Base-by-base conservation (phyloP, 2,797 vertebrate genomes). In the Chelon labrosus region DNA sequence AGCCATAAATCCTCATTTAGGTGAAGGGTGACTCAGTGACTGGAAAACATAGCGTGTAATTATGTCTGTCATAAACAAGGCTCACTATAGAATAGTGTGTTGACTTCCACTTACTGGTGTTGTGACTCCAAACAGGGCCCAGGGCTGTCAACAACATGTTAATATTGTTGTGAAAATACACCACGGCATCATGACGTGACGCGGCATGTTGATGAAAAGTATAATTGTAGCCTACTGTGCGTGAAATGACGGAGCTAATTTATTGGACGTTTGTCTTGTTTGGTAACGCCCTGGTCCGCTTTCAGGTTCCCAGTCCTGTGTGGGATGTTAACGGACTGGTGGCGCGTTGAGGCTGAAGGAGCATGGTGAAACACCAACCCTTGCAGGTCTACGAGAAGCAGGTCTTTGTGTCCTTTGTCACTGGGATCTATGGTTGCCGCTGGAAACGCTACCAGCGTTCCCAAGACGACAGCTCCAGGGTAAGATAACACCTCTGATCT, bases 401-500 rank as follows among this genome's bases (percentile, higher is more conserved):
- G 92, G 91, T 98, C 88, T 98, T 98, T 86, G 90, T 99, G 91
- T 99, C 98, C 87, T 97, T 97, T 73, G 94, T 99, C 93, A 98
- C 97, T 0, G 98, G 98, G 83, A 97, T 98, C 94, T 99, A 98
- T 65, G 97, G 97, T 86, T 99, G 98, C 94, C 97, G 98, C 84
- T 99, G 98, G 98, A 98, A 99, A 93, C 96, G 98, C 84, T 99
- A 99, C 94, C 98, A 99, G 93, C 97, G 98, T 79, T 99, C 97
- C 83, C 98, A 99, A 75, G 98, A 99, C 73, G 95, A 97, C 91
- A 99, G 95, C 87, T 97, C 97, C 16, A 96, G 93, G 96, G 98
- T 99, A 87, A 93, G 96, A 69, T 19, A 3, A 58, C 44, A 44
- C 22, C 35, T 39, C 35, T 53, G 4, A 67, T 47, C 1, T 31